Conservation (phyloP, 2,797 vertebrate genomes). For the Acipenser ruthenus region DNA sequence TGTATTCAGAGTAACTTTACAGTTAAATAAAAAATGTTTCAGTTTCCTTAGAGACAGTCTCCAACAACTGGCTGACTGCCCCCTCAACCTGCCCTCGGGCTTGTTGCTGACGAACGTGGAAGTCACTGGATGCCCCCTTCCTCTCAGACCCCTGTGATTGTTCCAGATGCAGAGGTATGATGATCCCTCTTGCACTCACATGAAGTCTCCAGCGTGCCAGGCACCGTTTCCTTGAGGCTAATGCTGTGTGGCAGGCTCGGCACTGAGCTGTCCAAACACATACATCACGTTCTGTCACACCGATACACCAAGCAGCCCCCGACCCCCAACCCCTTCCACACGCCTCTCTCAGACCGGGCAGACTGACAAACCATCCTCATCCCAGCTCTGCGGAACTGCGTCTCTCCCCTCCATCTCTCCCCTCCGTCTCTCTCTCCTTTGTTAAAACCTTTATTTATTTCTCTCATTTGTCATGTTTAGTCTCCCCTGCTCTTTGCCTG, state of each 20-base stretch:
- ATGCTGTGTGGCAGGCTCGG: constrained; percentile 56
- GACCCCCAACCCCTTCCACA: constrained; percentile 48
- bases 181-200: constrained; percentile 14
- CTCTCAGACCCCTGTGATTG: neutral
- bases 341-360: neutral
- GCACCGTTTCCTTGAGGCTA: constrained; percentile 54
- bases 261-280: constrained; percentile 71
- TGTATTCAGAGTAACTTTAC: neutral
- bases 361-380: neutral
- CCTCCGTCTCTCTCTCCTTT: no score
- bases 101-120: neutral
- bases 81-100: neutral
- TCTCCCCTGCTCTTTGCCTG: no score
- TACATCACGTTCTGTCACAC: constrained; percentile 60
- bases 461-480: no score
- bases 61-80: neutral
- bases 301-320: constrained; percentile 55
- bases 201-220: constrained; percentile 6
- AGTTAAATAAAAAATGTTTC: neutral
- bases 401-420: neutral
- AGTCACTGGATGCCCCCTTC: neutral
- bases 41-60: neutral
- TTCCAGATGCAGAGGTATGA: neutral
- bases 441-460: no score
- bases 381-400: neutral